A percentile compares a stretch with the other conserved stretches of the same genome.
Conservation (phyloP, 2,888 invertebrate species). For the Arctia plantaginis region DNA sequence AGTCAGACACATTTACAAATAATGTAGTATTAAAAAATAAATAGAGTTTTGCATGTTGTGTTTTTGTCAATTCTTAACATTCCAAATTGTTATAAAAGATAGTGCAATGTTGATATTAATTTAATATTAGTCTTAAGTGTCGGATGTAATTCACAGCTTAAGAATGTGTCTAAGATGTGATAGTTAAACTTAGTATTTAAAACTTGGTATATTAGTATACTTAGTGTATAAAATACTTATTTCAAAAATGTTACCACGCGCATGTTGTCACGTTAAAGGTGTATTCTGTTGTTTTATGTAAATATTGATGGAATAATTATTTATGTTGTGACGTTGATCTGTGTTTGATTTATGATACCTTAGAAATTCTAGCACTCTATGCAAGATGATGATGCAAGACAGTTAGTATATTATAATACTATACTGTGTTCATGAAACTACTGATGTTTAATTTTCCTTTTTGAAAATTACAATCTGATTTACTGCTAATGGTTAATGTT, state of each 20-base stretch:
- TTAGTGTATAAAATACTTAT: slow-evolving; percentile 17
- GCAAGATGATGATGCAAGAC: no score
- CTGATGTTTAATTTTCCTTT: not conserved
- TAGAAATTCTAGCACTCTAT: slow-evolving; percentile 36
- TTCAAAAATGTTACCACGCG: slow-evolving; percentile 34
- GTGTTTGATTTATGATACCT: slow-evolving; percentile 70
- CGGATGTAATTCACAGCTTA: slow-evolving; percentile 43
- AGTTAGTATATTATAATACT: not conserved
- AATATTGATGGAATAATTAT: slow-evolving; percentile 80
- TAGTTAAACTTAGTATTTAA: slow-evolving; percentile 30
- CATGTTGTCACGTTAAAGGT: slow-evolving; percentile 55
- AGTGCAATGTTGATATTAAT: slow-evolving; percentile 35
- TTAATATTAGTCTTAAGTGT: slow-evolving; percentile 38
- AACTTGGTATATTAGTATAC: no score
- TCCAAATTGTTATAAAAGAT: slow-evolving; percentile 39
- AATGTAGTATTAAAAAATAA: slow-evolving; percentile 30
- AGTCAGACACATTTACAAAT: slow-evolving; percentile 60
- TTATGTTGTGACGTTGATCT: slow-evolving; percentile 74
- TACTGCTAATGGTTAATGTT: not conserved
- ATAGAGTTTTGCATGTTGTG: slow-evolving; percentile 53
- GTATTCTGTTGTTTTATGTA: slow-evolving; percentile 68
- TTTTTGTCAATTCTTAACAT: slow-evolving; percentile 41
- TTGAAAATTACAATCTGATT: not conserved
- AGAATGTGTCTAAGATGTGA: slow-evolving; percentile 44
- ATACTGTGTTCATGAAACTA: not conserved